A percentile compares a stretch with the other conserved stretches of the same genome.
Conservation (phyloP, 1,140 invertebrate species). For the Euwallacea fornicatus region DNA sequence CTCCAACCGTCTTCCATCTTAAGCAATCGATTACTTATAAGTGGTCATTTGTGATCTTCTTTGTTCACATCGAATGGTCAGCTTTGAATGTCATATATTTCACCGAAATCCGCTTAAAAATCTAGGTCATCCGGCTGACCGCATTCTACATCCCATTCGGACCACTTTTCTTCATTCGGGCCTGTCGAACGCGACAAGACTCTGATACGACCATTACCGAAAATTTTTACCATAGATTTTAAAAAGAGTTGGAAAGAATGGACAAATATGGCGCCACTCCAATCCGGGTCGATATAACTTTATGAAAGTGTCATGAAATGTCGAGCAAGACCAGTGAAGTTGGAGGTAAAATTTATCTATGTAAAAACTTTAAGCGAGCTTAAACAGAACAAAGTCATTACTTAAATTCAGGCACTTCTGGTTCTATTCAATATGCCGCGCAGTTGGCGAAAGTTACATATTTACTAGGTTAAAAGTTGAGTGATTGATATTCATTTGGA, state of each 20-base stretch:
- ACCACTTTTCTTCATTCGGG: conserved; percentile 1
- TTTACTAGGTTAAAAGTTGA: no score
- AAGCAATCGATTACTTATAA: no score
- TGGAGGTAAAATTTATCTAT: not conserved
- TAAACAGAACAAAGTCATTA: not conserved
- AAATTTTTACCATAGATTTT: no score
- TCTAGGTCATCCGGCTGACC: not conserved
- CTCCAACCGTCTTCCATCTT: no score
- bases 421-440: not conserved
- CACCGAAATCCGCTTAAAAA: not conserved
- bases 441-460: not conserved
- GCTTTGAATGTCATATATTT: not conserved
- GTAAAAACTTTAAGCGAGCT: not conserved
- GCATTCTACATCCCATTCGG: not conserved
- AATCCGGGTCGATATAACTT: no score
- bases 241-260: no score
- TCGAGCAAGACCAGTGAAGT: no score
- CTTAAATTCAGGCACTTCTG: not conserved
- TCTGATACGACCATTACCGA: not conserved
- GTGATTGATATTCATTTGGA: no score
- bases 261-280: no score
- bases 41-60: no score
- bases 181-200: conserved; percentile 5
- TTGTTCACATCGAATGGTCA: not conserved
- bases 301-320: no score